Evolutionary conservation across 2,797 vertebrate genomes (phyloP).

Genomic region (Oryzias sinensis): DNA sequence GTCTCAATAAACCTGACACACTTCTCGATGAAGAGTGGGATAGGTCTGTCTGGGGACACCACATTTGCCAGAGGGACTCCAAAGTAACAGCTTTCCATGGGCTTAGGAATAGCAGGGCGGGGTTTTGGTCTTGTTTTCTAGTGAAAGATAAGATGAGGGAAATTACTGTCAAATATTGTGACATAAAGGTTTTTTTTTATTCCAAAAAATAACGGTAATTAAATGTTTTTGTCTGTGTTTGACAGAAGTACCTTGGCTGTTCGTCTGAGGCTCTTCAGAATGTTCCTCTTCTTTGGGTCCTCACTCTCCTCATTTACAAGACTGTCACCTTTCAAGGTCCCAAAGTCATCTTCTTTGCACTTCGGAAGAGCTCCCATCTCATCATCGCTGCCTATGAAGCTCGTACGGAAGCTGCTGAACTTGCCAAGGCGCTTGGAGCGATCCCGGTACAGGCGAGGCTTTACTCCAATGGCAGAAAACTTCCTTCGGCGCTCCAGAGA

Average conservation of each 20-base stretch:
- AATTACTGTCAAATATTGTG: conserved; percentile 8
- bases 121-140: conserved; percentile 93
- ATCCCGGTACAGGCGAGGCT: conserved; percentile 89
- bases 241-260: conserved; percentile 85
- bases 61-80: conserved; percentile 86
- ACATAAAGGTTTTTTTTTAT: no score
- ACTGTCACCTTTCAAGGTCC: conserved; percentile 86
- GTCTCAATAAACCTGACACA: conserved; percentile 96
- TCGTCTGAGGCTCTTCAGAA: conserved; percentile 90
- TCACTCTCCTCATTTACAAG: conserved; percentile 86
- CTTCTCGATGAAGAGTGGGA: conserved; percentile 94
- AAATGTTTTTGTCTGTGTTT: no score
- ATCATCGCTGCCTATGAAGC: conserved; percentile 93
- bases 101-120: conserved; percentile 89
- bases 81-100: conserved; percentile 92
- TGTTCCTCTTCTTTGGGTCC: conserved; percentile 92
- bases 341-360: conserved; percentile 90
- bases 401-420: conserved; percentile 91
- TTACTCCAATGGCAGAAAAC: conserved; percentile 83
- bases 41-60: conserved; percentile 88
- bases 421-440: conserved; percentile 89
- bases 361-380: conserved; percentile 87
- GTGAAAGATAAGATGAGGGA: conserved; percentile 10
- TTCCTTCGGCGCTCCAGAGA: conserved; percentile 90
- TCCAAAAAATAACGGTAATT: no score